Conservation (phyloP, 2,113 vertebrate genomes). For the Fulica atra region DNA sequence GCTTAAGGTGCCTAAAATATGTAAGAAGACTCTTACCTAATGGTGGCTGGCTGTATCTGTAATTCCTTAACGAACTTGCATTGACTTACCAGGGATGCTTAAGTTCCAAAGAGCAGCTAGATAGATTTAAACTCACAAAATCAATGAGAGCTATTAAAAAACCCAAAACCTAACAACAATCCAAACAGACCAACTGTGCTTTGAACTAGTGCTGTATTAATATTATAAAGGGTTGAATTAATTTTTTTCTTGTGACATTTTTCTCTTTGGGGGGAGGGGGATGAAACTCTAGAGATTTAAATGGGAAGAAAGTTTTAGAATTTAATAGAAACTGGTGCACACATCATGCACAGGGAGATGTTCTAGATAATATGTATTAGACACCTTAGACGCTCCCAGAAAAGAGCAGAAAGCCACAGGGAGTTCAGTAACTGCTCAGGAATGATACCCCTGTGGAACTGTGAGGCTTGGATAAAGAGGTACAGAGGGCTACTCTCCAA, state of each 20-base stretch:
- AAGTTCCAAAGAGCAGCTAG: slow-evolving; percentile 12
- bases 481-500: background rate
- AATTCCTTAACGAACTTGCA: background rate
- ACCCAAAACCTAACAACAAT: background rate
- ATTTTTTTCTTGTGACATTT: background rate
- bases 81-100: background rate
- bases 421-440: background rate
- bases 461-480: background rate
- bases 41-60: background rate
- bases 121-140: background rate
- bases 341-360: background rate
- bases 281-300: background rate
- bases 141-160: background rate
- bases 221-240: background rate
- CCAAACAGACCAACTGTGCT: background rate
- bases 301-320: background rate
- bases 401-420: background rate
- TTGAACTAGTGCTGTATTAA: background rate
- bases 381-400: background rate
- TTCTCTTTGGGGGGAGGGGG: background rate
- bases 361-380: background rate
- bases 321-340: background rate
- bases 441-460: background rate
- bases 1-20: background rate
- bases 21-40: background rate